phyloP scores from a whole-genome alignment of 2,888 invertebrate genomes.

The Theristus sp. region DNA sequence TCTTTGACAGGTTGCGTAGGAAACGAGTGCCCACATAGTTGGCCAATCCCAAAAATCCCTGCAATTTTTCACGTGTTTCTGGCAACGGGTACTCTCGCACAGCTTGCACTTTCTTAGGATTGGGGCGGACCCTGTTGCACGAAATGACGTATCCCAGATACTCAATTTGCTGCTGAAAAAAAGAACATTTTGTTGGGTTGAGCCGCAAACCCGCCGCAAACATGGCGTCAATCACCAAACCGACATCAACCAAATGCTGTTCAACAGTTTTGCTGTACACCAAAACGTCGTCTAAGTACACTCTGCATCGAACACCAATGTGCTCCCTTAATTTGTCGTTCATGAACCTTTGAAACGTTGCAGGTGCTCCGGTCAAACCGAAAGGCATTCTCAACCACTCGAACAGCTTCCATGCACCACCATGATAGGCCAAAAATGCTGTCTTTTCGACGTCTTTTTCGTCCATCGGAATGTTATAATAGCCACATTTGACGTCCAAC shows the following conservation, averaged over 20 bases:
- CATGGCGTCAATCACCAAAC: slow-evolving; percentile 7
- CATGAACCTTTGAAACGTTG: slow-evolving; percentile 17
- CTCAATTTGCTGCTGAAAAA: slow-evolving; percentile 1
- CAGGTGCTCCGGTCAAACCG: slow-evolving; percentile 15
- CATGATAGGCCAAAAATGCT: slow-evolving; percentile 12
- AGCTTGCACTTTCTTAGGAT: slow-evolving; percentile 7
- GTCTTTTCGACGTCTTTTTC: slow-evolving; percentile 12
- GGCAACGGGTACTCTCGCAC: slow-evolving; percentile 8
- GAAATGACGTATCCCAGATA: slow-evolving; percentile 10
- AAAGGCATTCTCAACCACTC: slow-evolving; percentile 17
- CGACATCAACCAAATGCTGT: slow-evolving; percentile 9
- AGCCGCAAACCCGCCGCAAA: slow-evolving; percentile 5
- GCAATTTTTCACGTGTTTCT: slow-evolving; percentile 7
- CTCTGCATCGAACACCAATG: background rate
- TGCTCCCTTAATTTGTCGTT: slow-evolving; percentile 6
- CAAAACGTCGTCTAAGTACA: slow-evolving; percentile 17
- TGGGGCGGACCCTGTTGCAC: slow-evolving; percentile 1
- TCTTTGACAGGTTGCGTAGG: background rate
- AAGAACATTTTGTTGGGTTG: slow-evolving; percentile 7
- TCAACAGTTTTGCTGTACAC: slow-evolving; percentile 9
- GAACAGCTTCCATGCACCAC: slow-evolving; percentile 11
- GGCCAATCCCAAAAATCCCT: slow-evolving; percentile 12
- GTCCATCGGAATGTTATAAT: slow-evolving; percentile 13
- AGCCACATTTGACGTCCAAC: slow-evolving; percentile 14
- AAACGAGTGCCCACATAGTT: slow-evolving; percentile 3